phyloP scores from a whole-genome alignment of 2,888 invertebrate genomes.

The Heteropelma amictum region DNA sequence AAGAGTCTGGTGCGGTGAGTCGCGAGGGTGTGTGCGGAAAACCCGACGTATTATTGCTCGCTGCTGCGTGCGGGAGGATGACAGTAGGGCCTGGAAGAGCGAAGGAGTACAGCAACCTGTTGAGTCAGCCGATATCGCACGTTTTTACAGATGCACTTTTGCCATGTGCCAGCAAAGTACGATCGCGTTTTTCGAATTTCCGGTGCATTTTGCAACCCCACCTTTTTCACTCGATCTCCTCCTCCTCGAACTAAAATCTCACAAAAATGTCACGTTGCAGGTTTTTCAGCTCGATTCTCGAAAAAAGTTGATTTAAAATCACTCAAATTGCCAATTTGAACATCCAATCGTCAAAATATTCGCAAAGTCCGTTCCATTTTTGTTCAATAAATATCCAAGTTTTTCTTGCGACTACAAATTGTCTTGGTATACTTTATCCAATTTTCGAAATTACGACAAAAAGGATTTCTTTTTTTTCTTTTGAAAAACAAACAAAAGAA shows the following conservation, averaged over 20 bases:
- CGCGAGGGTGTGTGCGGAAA: constrained; percentile 18
- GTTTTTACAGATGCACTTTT: constrained; percentile 75
- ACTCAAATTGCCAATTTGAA: no score
- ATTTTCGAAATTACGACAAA: no score
- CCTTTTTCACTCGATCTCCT: no score
- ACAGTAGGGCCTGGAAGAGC: constrained; percentile 52
- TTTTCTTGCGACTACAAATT: no score
- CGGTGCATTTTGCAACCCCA: background rate
- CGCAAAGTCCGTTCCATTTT: no score
- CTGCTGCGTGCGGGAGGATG: constrained; percentile 37
- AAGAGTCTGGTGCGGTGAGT: constrained; percentile 42
- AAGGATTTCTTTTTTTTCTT: background rate
- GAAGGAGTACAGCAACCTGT: constrained; percentile 71
- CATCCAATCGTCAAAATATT: no score
- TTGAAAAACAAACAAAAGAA: background rate
- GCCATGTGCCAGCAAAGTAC: constrained; percentile 22
- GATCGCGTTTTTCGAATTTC: background rate
- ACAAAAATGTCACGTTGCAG: constrained; percentile 52
- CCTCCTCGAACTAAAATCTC: constrained; percentile 30
- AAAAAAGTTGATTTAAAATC: no score
- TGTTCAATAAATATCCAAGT: no score
- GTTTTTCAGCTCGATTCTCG: constrained; percentile 50
- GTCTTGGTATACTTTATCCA: no score
- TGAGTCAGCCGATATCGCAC: constrained; percentile 77
- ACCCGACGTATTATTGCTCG: no score